Conservation (phyloP, 92 coral and sea anemone genomes). For the Paramuricea clavata region DNA sequence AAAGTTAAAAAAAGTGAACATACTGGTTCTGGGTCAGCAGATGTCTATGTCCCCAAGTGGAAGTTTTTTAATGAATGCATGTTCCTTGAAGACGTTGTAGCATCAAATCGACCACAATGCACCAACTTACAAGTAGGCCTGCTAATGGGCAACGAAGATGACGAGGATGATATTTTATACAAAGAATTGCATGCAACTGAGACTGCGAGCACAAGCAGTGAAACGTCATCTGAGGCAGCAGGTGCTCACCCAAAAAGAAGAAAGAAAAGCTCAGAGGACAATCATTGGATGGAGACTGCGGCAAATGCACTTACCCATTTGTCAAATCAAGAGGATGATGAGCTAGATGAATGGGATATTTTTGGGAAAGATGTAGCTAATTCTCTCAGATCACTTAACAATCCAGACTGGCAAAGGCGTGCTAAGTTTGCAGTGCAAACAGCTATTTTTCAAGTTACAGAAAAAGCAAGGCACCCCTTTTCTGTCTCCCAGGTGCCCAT, state of each 20-base stretch:
- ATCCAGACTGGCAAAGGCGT: background rate
- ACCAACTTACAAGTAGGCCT: background rate
- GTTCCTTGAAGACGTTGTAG: slow-evolving; percentile 14
- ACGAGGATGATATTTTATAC: background rate
- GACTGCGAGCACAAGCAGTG: background rate
- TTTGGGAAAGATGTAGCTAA: background rate
- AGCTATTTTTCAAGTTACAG: background rate
- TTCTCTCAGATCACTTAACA: background rate
- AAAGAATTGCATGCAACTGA: background rate
- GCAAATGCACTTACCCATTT: background rate
- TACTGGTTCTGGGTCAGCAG: slow-evolving; percentile 7
- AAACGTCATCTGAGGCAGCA: background rate
- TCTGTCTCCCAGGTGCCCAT: too few relatives aligned
- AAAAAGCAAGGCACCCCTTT: too few relatives aligned
- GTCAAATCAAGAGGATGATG: background rate
- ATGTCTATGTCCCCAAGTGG: slow-evolving; percentile 20
- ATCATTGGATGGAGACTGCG: background rate
- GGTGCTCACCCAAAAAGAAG: background rate
- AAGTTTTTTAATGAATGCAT: slow-evolving; percentile 1
- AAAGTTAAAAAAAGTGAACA: background rate
- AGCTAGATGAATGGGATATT: background rate
- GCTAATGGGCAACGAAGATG: background rate
- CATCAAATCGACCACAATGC: slow-evolving; percentile 3
- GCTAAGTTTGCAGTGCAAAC: background rate
- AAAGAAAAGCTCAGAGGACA: background rate